Evolutionary conservation across 1,140 invertebrate species (phyloP).

Genomic region (Hypsibius dujardini): DNA sequence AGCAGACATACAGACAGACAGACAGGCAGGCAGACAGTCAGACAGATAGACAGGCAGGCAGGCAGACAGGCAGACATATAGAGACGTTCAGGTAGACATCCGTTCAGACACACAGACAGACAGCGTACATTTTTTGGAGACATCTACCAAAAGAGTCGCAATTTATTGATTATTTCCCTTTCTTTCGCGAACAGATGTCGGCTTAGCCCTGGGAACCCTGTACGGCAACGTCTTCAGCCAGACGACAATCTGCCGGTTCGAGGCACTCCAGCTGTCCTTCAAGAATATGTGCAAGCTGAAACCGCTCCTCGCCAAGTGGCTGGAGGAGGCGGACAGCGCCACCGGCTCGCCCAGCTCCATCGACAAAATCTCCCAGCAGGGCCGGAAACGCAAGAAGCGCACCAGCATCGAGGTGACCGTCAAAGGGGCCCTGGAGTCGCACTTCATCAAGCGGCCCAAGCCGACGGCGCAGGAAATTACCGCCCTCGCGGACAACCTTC

Average conservation of each 20-base stretch:
- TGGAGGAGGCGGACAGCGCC: constrained; percentile 94
- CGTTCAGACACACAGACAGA: too few species aligned
- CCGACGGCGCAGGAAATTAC: constrained; percentile 96
- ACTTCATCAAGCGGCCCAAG: constrained; percentile 97
- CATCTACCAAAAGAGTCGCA: too few species aligned
- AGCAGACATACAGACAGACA: too few species aligned
- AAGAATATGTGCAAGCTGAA: constrained; percentile 99
- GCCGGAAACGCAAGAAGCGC: constrained; percentile 92
- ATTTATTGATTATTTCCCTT: too few species aligned
- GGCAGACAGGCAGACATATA: too few species aligned
- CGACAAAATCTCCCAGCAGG: constrained; percentile 93
- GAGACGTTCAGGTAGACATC: too few species aligned
- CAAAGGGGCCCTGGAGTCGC: constrained; percentile 88
- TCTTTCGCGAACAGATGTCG: constrained; percentile 88
- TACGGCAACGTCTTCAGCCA: constrained; percentile 99
- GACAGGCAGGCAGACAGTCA: too few species aligned
- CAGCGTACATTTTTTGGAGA: too few species aligned
- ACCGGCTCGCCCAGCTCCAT: constrained; percentile 91
- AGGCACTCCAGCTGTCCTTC: constrained; percentile 94
- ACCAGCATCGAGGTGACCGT: constrained; percentile 98
- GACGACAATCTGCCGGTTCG: constrained; percentile 98
- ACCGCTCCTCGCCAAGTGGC: constrained; percentile 93
- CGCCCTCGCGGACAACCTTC: constrained; percentile 72
- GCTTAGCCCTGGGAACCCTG: constrained; percentile 83
- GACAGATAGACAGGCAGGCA: too few species aligned